Percentiles rank a stretch among this genome's conserved stretches.
These are phyloP conservation scores for Mesochorus sp. DNA, from an alignment of 2,888 invertebrate genomes.

Conservation along the genomic window DNA sequence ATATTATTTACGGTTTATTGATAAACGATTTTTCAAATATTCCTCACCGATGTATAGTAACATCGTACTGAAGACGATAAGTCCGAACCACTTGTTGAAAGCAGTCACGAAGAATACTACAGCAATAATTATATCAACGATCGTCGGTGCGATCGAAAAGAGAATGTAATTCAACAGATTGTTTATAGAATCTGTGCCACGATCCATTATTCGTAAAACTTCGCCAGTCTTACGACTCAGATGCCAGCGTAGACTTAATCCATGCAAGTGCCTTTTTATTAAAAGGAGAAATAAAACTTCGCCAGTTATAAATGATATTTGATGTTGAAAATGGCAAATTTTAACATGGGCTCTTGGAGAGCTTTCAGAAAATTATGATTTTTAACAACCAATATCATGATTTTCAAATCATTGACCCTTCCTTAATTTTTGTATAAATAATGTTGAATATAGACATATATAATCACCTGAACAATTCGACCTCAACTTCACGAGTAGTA, in stretches of 20 bases:
- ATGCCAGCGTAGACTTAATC: conserved; percentile 97
- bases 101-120: conserved; percentile 93
- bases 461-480: conserved; percentile 80
- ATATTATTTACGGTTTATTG: neutral
- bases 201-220: conserved; percentile 97
- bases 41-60: conserved; percentile 93
- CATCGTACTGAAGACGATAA: conserved; percentile 98
- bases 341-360: too few species aligned
- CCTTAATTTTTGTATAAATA: too few species aligned
- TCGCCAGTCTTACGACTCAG: conserved; percentile 97
- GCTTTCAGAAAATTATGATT: too few species aligned
- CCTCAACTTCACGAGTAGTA: conserved; percentile 95
- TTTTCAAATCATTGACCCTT: too few species aligned
- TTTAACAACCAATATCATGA: too few species aligned
- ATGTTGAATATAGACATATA: too few species aligned
- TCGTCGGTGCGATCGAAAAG: conserved; percentile 96
- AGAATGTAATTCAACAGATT: conserved; percentile 95
- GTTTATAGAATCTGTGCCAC: conserved; percentile 98
- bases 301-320: too few species aligned
- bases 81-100: conserved; percentile 97
- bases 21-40: neutral
- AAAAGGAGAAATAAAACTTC: neutral
- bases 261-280: conserved; percentile 89
- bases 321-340: too few species aligned
- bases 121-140: conserved; percentile 95